Base-by-base conservation (phyloP, 2,113 vertebrate species). In the Poeciliopsis prolifica region DNA sequence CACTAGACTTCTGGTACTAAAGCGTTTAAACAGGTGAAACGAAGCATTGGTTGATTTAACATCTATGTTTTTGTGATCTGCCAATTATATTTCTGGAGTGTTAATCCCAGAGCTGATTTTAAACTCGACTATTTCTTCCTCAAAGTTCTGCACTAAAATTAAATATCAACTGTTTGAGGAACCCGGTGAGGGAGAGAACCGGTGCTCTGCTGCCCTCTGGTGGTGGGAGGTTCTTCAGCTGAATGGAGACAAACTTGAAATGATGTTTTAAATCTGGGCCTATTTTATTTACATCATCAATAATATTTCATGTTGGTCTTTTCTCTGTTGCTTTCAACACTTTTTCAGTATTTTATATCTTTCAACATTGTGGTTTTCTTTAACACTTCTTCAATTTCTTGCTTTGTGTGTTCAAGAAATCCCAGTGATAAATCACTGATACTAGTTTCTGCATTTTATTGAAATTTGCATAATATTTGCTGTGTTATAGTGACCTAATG, bases 171-270 rank as follows among this genome's bases (percentile, higher is more conserved):
- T 44, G 42, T 44, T 44, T 51, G 6, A 54, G 7, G 48, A n/a
- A 19, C 44, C 42, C 42, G 15, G 13, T 24, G 13, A 5, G 40
- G n/a, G 14, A 0, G 37, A 4, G 17, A 17, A 48, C 14, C 44
- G 15, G 44, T 61, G n/a, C 44, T 0, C 17, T 29, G 2, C 51
- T 77, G 78, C 30, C 76, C 73, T 31, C 81, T 84, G 1, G 70
- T 84, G 81, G 13, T 35, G 51, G 26, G 0, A 33, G 28, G 28
- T 26, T 37, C 28, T 35, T 64, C 10, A 54, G 44, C 48, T 54
- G 7, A 54, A 51, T 15, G 44, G 44, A 51, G 4, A 51, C 48
- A 51, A 51, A 6, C 17, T 51, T 8, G 19, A 54, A 54, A 48
- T 48, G 44, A 44, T 48, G 44, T 48, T 48, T 48, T 42, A 15